Percentiles rank a stretch among this genome's conserved stretches.
Evolutionary conservation across 2,888 invertebrate genomes (phyloP).

Genomic region (Cistogaster globosa): DNA sequence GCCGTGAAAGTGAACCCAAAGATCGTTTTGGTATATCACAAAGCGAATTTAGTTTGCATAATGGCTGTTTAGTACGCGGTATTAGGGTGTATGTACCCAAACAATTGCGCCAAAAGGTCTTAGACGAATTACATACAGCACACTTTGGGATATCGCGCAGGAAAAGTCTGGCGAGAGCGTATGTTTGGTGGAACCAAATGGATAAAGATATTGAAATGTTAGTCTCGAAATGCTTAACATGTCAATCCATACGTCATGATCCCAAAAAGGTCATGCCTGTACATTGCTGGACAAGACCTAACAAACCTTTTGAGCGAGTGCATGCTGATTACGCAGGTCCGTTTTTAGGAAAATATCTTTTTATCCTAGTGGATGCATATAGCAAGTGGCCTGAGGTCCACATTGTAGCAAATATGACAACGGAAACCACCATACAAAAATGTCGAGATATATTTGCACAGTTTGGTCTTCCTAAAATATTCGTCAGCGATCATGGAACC

Average conservation of each 20-base stretch:
- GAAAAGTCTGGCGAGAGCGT: constrained; percentile 10
- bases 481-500: neutral
- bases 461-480: neutral
- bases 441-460: neutral
- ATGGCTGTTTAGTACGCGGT: neutral
- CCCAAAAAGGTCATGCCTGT: neutral
- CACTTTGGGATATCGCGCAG: constrained; percentile 2
- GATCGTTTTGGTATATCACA: constrained; percentile 1
- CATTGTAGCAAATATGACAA: neutral
- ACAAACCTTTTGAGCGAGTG: neutral
- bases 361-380: neutral
- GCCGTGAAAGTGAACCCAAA: neutral
- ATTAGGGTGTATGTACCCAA: neutral
- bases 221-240: neutral
- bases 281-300: neutral
- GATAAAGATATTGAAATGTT: too few species aligned
- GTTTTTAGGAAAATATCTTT: neutral
- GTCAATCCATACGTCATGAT: neutral
- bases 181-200: constrained; percentile 9
- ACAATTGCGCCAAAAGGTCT: neutral
- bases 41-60: neutral
- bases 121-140: neutral
- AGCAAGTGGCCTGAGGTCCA: neutral
- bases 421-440: neutral
- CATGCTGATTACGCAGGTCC: neutral